These are phyloP conservation scores for Epizoanthus stellaris DNA, from an alignment of 92 coral and sea anemone species.

Conservation along the genomic window DNA sequence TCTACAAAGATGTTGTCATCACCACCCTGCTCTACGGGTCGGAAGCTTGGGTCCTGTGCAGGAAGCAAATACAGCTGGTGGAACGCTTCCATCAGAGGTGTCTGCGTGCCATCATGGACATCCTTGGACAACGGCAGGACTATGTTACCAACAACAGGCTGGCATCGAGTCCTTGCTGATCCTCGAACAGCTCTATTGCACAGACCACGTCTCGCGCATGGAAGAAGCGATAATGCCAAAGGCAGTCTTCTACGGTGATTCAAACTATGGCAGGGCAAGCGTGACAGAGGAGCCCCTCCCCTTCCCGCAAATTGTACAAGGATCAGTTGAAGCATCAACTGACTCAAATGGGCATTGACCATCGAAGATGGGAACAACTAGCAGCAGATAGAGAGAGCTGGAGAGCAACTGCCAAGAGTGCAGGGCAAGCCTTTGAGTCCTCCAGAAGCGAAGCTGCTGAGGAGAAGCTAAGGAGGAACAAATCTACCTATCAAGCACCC, in stretches of 20 bases:
- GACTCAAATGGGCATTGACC: not conserved
- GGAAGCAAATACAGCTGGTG: not conserved
- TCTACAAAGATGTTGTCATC: not conserved
- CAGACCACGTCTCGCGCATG: conserved; percentile 30
- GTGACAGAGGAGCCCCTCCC: conserved; percentile 16
- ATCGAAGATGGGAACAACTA: not conserved
- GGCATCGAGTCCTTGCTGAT: not conserved
- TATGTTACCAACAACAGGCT: conserved; percentile 9
- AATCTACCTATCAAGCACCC: too few relatives aligned
- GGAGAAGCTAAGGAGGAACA: not conserved
- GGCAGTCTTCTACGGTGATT: conserved; percentile 14
- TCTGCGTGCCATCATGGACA: not conserved
- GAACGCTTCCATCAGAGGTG: not conserved
- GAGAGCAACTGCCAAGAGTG: not conserved
- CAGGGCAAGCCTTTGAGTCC: not conserved
- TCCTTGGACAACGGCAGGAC: too few relatives aligned
- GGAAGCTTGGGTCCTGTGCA: not conserved
- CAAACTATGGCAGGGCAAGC: not conserved
- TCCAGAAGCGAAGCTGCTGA: not conserved
- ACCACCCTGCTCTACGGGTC: not conserved
- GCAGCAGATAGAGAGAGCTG: conserved; percentile 2
- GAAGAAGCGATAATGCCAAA: conserved; percentile 11
- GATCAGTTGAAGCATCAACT: conserved; percentile 10
- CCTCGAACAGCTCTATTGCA: conserved; percentile 7
- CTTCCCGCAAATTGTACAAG: not conserved